Base-by-base conservation (phyloP, 2,888 invertebrate species). In the Globia sparganii region DNA sequence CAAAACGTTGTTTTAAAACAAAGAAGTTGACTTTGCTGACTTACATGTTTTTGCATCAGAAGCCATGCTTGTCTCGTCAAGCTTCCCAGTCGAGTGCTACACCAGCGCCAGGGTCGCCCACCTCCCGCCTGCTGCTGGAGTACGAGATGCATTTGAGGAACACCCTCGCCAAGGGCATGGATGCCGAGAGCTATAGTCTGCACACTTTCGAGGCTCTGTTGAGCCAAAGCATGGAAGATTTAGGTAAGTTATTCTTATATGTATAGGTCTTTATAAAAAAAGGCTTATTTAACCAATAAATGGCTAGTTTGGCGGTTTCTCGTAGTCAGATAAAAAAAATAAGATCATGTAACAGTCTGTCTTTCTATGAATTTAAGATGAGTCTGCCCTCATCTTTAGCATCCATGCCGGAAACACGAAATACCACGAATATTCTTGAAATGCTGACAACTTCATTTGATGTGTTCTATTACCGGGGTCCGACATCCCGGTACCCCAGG, bases 121-220 rank as follows among this genome's bases (percentile, higher is more conserved):
- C 99, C 71, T 98, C 98, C 88, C 97, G 99, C 40, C 97, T 99
- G 18, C 97, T 99, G 37, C 97, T 99, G 80, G 99, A 99, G 94
- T 99, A 99, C 91, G 99, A 99, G 96, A 99, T 99, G 98, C 99
- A 99, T 94, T 97, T 99, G 76, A 97, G 99, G 83, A 99, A 99
- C 93, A 99, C 99, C 0, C 96, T 99, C 83, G 99, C 99, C 85
- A 99, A 99, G 94, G 99, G 99, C 86, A 98, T 99, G 98, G 99
- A 99, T 91, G 99, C 99, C 13, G 99, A 99, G 95, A 99, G 99
- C 93, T 99, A 99, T 95, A 99, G 99, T 93, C 97, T 99, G 87
- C 99, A 99, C 92, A 99, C 99, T 1, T 99, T 99, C 91, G 99
- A 99, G 95, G 99, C 99, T 77, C 97, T 99, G 81, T 97, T 99